Evolutionary conservation across 2,888 invertebrate species (phyloP), one percentile per base, ranked within the genome.

Genomic region (Nomada ferruginata): DNA sequence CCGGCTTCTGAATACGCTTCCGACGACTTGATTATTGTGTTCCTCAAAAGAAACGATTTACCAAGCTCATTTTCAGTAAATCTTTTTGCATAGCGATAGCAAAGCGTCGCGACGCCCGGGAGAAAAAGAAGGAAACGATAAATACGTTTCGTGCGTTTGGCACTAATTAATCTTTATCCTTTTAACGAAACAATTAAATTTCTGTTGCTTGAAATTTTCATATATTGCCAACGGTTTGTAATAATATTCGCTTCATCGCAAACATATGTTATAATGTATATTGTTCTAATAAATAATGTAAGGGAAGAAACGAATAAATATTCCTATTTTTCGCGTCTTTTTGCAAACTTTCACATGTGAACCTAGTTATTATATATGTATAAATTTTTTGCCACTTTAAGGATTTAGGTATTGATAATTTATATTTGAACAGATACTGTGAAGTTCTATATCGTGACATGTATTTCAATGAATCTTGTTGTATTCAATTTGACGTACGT

Each of bases 1-100:
- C 18, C 18, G 26, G 10, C 18, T 50, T 50, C 29, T 64, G 64
- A 64, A 64, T 64, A 64, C 64, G 64, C 26, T 64, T 50, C 50
- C 50, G 44, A 64, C 26, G 50, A 50, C 64, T 23, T n/a, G 66
- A 53, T 53, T 20, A 53, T 20, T 13, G 66, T 36, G 53, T 65
- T 50, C 15, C n/a, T 52, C 23, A 47, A 15, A 15, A 9, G 63
- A 63, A 23, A 20, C 63, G 20, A 63, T 63, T 63, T 42, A 47
- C 63, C 23, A 23, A 20, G 15, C 44, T 47, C 47, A 63, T 63
- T 23, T 23, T 47, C 63, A 47, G 47, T 20, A 15, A 47, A 44
- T 63, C 47, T 47, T 47, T 63, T 26, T 23, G 23, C 63, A 23
- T 23, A 0, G 7, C 23, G 29, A 18, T 9, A 13, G 11, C 47